These are phyloP conservation scores for Idaea dimidiata DNA, from an alignment of 2,888 invertebrate genomes.

Conservation along the genomic window DNA sequence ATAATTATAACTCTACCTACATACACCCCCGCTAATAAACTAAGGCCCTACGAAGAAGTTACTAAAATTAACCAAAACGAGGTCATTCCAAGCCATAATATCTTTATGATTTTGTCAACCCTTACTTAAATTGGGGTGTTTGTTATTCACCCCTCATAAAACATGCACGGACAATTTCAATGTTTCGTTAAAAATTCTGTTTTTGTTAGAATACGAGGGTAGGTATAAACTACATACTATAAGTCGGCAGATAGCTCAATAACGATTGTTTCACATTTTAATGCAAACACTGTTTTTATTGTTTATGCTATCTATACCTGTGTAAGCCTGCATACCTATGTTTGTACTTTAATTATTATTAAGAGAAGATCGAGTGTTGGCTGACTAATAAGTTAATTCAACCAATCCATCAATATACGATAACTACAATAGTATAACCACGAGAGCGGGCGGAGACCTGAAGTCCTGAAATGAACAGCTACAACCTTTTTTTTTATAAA, in stretches of 20 bases:
- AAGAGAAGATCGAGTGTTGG: too few relatives aligned
- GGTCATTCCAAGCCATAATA: conserved; percentile 14
- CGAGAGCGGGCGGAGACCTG: too few relatives aligned
- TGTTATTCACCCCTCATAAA: conserved; percentile 31
- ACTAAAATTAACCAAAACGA: background rate
- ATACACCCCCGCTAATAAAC: background rate
- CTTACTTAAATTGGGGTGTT: conserved; percentile 30
- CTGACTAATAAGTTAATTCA: too few relatives aligned
- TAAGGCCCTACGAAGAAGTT: background rate
- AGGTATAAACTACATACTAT: background rate
- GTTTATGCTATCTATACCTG: too few relatives aligned
- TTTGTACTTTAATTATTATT: too few relatives aligned
- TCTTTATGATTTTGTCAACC: conserved; percentile 34
- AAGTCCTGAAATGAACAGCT: too few relatives aligned
- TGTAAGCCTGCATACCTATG: too few relatives aligned
- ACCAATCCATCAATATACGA: too few relatives aligned
- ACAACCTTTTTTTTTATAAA: too few relatives aligned
- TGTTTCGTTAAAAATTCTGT: conserved; percentile 35
- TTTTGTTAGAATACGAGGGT: conserved; percentile 12
- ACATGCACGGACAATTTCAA: conserved; percentile 38
- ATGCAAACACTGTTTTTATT: too few relatives aligned
- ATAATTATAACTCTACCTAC: background rate
- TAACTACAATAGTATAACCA: too few relatives aligned
- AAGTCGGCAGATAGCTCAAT: background rate
- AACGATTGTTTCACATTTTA: too few relatives aligned